Evolutionary conservation across 1,140 invertebrate species (phyloP), one percentile per base, ranked within the genome.

Genomic region (Nasonia longicornis): DNA sequence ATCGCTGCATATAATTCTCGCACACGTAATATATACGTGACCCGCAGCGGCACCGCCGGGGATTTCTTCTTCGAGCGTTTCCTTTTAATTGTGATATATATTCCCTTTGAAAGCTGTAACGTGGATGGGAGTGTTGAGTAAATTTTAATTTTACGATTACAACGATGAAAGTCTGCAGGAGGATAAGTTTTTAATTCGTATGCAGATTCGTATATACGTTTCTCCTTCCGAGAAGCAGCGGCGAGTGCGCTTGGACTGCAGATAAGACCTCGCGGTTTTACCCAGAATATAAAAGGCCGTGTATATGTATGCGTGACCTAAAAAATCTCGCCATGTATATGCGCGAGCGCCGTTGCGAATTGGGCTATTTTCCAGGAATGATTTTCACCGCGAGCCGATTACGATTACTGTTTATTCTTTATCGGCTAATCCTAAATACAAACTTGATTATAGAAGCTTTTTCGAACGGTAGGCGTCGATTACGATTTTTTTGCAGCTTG

Each of bases 181-280:
- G 10, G 8, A 42, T 42, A 42, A 42, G 38, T 42, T 35, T 35
- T 35, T 35, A 66, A 66, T 66, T 52, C 48, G 16, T 52, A 16
- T 52, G 48, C 48, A 11, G 0, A 26, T 26, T 26, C 26, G 16
- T n/a, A 16, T 4, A 66, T 22, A 26, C 26, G 20, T 66, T 66
- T 66, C 63, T 66, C 16, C 11, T 66, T 66, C 20, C n/a, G 22
- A 29, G 29, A 38, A 71, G 31, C 20, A 14, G 2, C 31, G 58
- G 63, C 75, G 31, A 77, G 45, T 67, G 20, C 16, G 67, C 16
- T 66, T 10, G 64, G 12, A 14, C 38, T 16, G 29, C 22, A 69
- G 76, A 77, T 77, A 77, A 77, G 76, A 26, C 22, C 26, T 77
- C 42, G 42, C 38, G 22, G 76, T 52, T 77, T 77, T 48, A 52